A percentile compares a stretch with the other conserved stretches of the same genome.
Conservation (phyloP, 2,113 vertebrate species). For the Bubo bubo region DNA sequence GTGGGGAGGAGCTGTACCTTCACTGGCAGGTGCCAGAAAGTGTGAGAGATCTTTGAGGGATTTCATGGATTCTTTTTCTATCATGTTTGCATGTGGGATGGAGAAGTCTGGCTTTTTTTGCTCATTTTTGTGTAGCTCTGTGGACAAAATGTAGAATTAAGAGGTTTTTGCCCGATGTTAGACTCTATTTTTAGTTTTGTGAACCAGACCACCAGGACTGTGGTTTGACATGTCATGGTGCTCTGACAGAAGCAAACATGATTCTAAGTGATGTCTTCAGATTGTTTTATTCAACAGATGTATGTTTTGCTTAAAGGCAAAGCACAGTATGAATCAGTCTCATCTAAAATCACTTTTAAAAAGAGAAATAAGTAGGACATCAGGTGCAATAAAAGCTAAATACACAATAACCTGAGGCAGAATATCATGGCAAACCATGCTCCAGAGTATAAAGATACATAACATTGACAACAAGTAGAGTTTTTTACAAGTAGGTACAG, state of each 20-base stretch:
- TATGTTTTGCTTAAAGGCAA: slow-evolving; percentile 15
- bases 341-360: not conserved
- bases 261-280: not conserved
- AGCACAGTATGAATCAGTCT: slow-evolving; percentile 1
- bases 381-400: not conserved
- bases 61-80: not conserved
- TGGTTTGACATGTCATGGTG: not conserved
- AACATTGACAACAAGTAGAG: not conserved
- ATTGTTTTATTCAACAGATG: not conserved
- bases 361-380: not conserved
- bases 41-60: rapidly evolving
- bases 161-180: not conserved
- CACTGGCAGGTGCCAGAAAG: not conserved
- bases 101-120: not conserved
- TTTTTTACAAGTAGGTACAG: not conserved
- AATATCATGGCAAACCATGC: not conserved
- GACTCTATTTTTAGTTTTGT: not conserved
- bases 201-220: not conserved
- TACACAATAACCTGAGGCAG: not conserved
- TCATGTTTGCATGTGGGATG: rapidly evolving
- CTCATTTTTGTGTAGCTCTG: not conserved
- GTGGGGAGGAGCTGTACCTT: not conserved
- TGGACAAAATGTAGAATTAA: not conserved
- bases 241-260: not conserved
- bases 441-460: not conserved